Base-by-base conservation (phyloP, 2,888 invertebrate species). In the Xylota sylvarum region DNA sequence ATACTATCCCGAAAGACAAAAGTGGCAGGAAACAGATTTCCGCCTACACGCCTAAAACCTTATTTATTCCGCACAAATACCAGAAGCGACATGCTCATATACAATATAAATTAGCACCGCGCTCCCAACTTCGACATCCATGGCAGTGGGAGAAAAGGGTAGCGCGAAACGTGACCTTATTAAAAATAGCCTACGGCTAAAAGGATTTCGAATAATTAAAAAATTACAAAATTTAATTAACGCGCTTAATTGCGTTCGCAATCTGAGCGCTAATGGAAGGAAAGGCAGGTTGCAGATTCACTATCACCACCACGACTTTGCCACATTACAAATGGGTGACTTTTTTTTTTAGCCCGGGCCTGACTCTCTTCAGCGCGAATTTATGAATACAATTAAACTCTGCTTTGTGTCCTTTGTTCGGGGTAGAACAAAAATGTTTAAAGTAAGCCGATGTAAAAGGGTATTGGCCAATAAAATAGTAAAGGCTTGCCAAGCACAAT, bases 221-320 rank as follows among this genome's bases (percentile, higher is more conserved):
- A 76, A 81, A 60, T 76, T 76, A 74, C 60, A 74, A 60, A 81
- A 81, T 74, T 76, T 76, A 76, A 81, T 81, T 81, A 81, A 81
- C 74, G 81, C 67, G 74, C 74, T 76, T 76, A 81, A 81, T 74
- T 65, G 60, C 74, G 67, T 52, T 74, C 52, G 40, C 80, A 74
- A 81, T 69, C 81, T 48, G 81, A 81, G 46, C 69, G 60, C 60
- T 74, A 74, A 80, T 74, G 74, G 60, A 67, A 58, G 40, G 17
- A 32, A 60, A 30, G 27, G 67, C 60, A 52, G 65, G 74, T 74
- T 60, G 12, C 69, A 74, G 65, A 74, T 62, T 55, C 74, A 46
- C 80, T 72, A 64, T 70, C 60, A 62, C 40, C 70, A 52, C 40
- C 40, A 50, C 48, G 27, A 30, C 14, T 37, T 30, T 17, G 17